Evolutionary conservation across 2,888 invertebrate species (phyloP).

Genomic region (Gari tellinella): DNA sequence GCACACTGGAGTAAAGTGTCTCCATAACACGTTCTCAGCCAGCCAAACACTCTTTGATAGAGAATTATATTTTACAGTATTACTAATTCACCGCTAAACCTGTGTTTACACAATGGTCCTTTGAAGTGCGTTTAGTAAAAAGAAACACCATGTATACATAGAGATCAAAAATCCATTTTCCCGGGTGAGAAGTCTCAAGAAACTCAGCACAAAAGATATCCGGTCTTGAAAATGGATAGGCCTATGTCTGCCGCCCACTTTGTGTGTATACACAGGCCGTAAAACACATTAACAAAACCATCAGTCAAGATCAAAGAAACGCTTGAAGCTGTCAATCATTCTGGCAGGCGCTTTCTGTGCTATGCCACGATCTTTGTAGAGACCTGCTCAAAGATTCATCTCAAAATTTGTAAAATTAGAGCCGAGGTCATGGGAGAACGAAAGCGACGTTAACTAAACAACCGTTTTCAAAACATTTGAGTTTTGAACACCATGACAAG

Average conservation of each 20-base stretch:
- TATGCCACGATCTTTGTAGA: too few relatives aligned
- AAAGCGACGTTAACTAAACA: too few relatives aligned
- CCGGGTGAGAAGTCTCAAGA: constrained; percentile 52
- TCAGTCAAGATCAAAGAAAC: constrained; percentile 69
- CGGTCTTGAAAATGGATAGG: constrained; percentile 27
- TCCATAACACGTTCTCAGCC: constrained; percentile 51
- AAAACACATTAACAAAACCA: constrained; percentile 57
- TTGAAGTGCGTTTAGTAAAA: constrained; percentile 51
- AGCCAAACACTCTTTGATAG: constrained; percentile 56
- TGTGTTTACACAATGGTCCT: constrained; percentile 52
- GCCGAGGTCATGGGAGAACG: too few relatives aligned
- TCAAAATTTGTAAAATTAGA: too few relatives aligned
- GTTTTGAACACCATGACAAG: too few relatives aligned
- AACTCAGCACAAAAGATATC: constrained; percentile 62
- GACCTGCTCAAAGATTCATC: too few relatives aligned
- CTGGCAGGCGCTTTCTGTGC: neutral
- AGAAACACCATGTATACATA: constrained; percentile 52
- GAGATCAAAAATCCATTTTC: constrained; percentile 65
- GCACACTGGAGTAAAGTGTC: constrained; percentile 43
- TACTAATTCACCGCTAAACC: constrained; percentile 56
- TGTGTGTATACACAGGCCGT: constrained; percentile 52
- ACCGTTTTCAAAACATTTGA: too few relatives aligned
- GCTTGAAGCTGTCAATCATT: constrained; percentile 71
- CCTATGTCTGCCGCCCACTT: constrained; percentile 48
- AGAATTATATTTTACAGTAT: constrained; percentile 59